Evolutionary conservation across 2,888 invertebrate species (phyloP).

Genomic region (Pocota personata): DNA sequence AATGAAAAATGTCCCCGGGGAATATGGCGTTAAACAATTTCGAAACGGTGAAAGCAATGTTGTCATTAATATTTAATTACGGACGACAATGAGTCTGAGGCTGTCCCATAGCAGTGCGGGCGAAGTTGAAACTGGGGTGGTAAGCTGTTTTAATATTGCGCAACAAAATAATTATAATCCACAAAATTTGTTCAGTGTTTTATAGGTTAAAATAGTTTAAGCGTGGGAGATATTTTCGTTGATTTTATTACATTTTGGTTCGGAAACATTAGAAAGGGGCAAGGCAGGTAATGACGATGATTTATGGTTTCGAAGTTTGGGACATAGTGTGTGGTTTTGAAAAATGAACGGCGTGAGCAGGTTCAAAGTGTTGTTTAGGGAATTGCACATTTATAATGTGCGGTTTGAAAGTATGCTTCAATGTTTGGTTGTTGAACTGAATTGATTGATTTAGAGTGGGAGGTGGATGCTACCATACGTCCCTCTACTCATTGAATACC

Average conservation of each 20-base stretch:
- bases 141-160: constrained; percentile 27
- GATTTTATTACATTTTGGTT: constrained; percentile 1
- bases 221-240: neutral
- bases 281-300: neutral
- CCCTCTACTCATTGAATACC: too few relatives aligned
- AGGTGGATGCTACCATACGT: too few relatives aligned
- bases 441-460: too few relatives aligned
- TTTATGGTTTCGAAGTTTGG: neutral
- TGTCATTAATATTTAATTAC: constrained; percentile 56
- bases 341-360: too few relatives aligned
- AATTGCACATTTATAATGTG: too few relatives aligned
- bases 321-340: neutral
- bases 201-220: neutral
- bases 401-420: too few relatives aligned
- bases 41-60: constrained; percentile 32
- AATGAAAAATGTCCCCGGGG: constrained; percentile 26
- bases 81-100: constrained; percentile 25
- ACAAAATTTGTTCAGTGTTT: constrained; percentile 4
- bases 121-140: neutral
- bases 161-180: constrained; percentile 22
- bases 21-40: constrained; percentile 31
- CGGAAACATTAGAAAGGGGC: neutral
- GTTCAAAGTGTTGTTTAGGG: too few relatives aligned
- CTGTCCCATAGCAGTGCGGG: neutral
- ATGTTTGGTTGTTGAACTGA: too few relatives aligned